Conservation (phyloP, 2,113 vertebrate species). For the Rhinoderma darwinii region DNA sequence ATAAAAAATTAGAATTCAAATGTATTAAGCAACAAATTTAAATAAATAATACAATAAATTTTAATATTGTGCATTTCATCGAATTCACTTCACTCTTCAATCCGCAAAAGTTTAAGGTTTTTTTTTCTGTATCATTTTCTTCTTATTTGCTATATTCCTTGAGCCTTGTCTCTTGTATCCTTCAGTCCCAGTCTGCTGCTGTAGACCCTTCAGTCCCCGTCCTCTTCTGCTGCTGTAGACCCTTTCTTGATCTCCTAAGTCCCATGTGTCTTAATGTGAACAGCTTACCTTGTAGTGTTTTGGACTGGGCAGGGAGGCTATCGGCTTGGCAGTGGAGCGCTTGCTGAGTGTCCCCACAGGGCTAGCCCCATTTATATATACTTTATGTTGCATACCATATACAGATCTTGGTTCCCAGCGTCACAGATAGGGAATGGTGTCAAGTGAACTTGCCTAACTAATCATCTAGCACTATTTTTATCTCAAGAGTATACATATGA, state of each 20-base stretch:
- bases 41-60: not conserved
- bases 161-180: no score
- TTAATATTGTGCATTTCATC: not conserved
- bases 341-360: slow-evolving; percentile 63
- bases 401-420: slow-evolving; percentile 68
- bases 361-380: slow-evolving; percentile 63
- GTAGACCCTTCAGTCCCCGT: not conserved
- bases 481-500: slow-evolving; percentile 67
- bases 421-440: slow-evolving; percentile 65
- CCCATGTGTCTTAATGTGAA: slow-evolving; percentile 46
- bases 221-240: slow-evolving; percentile 7
- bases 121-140: not conserved
- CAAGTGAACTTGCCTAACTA: slow-evolving; percentile 68
- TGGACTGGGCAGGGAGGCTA: slow-evolving; percentile 54
- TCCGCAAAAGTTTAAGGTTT: not conserved
- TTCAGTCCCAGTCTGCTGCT: not conserved
- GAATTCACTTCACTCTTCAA: not conserved
- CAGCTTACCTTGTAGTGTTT: slow-evolving; percentile 66
- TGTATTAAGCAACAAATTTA: not conserved
- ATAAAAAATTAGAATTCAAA: not conserved
- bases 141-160: not conserved
- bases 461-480: slow-evolving; percentile 72
- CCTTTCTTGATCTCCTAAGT: slow-evolving; percentile 8
- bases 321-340: slow-evolving; percentile 60
- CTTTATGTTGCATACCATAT: slow-evolving; percentile 66